Conservation (phyloP, 2,888 invertebrate genomes). For the Unio pictorum region DNA sequence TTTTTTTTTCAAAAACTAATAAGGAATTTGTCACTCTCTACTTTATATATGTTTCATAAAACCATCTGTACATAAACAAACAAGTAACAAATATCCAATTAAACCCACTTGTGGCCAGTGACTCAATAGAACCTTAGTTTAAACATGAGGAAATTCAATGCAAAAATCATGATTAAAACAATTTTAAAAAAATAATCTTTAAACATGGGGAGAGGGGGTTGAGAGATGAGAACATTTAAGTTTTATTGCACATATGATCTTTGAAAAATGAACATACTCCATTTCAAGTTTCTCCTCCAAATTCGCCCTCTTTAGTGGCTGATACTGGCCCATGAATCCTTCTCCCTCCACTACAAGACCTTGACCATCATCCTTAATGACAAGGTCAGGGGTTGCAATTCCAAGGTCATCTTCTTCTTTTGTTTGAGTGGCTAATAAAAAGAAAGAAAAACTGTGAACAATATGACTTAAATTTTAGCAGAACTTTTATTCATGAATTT, state of each 20-base stretch:
- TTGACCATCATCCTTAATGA: conserved; percentile 41
- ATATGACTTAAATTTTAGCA: no score
- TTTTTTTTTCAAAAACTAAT: no score
- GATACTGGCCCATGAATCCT: conserved; percentile 65
- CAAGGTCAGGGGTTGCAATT: conserved; percentile 64
- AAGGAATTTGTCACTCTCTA: no score
- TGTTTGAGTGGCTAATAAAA: conserved; percentile 47
- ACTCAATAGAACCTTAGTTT: no score
- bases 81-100: no score
- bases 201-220: not conserved
- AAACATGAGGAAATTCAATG: no score
- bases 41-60: no score
- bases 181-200: not conserved
- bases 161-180: not conserved
- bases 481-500: no score
- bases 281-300: conserved; percentile 64
- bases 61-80: no score
- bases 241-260: not conserved
- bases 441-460: not conserved
- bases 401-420: conserved; percentile 65
- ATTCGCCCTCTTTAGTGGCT: conserved; percentile 59
- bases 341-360: conserved; percentile 56
- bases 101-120: no score
- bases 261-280: conserved; percentile 57
- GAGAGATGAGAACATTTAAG: not conserved